Percentiles rank a stretch among this genome's conserved stretches.
phyloP scores from a whole-genome alignment of 2,888 invertebrate genomes.

The Xylocampa areola region DNA sequence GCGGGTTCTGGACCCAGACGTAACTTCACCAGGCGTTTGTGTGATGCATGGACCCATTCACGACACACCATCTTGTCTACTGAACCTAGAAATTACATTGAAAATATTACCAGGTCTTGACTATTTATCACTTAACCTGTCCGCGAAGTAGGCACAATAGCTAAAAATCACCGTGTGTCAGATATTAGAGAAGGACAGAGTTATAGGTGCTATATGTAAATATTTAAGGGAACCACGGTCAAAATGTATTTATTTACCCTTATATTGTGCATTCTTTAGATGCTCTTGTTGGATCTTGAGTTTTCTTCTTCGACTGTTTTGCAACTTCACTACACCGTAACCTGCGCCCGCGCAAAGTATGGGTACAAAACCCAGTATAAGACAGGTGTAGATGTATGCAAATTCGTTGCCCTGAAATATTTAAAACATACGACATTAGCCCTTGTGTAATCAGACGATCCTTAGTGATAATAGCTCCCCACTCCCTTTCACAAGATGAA shows the following conservation, averaged over 20 bases:
- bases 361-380: slow-evolving; percentile 97
- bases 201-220: too few relatives aligned
- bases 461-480: too few relatives aligned
- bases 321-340: slow-evolving; percentile 97
- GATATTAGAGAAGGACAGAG: too few relatives aligned
- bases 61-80: slow-evolving; percentile 98
- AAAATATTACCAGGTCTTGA: too few relatives aligned
- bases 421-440: background rate
- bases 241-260: slow-evolving; percentile 72
- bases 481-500: too few relatives aligned
- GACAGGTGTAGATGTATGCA: slow-evolving; percentile 98
- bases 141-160: too few relatives aligned
- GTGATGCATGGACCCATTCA: slow-evolving; percentile 98
- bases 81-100: slow-evolving; percentile 82
- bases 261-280: slow-evolving; percentile 84
- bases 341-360: slow-evolving; percentile 97
- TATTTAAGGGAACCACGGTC: background rate
- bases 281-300: slow-evolving; percentile 96
- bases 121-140: too few relatives aligned
- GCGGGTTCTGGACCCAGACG: slow-evolving; percentile 97
- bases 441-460: too few relatives aligned
- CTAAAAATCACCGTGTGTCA: too few relatives aligned
- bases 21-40: slow-evolving; percentile 96
- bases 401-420: slow-evolving; percentile 96
- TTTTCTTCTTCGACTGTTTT: slow-evolving; percentile 94